A percentile compares a stretch with the other conserved stretches of the same genome.
These are phyloP conservation scores for Parambassis ranga DNA, from an alignment of 2,797 vertebrate genomes.

Conservation along the genomic window DNA sequence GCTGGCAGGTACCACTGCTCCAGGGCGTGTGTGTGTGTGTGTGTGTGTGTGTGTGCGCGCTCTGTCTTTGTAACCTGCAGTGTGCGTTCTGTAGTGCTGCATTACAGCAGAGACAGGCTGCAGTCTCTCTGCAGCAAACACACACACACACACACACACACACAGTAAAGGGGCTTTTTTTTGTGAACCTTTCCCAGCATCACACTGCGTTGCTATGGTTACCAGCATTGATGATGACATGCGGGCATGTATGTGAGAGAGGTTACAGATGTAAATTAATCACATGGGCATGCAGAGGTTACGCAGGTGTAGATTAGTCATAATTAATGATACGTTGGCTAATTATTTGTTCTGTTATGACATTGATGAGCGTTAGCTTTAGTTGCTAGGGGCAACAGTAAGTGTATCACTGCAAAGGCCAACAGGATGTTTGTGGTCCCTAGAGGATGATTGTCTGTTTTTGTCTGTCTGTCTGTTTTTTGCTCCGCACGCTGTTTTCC, in stretches of 20 bases:
- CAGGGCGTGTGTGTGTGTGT: constrained; percentile 12
- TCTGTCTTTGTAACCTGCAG: constrained; percentile 39
- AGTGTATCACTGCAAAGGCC: not conserved
- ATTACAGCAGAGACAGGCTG: constrained; percentile 67
- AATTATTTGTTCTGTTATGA: not conserved
- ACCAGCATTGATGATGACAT: too few relatives aligned
- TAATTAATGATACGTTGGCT: not conserved
- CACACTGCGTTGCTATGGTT: constrained; percentile 51
- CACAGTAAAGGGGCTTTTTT: constrained; percentile 30
- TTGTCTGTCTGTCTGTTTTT: too few relatives aligned
- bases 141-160: constrained; percentile 28
- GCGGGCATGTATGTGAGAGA: not conserved
- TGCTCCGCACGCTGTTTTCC: too few relatives aligned
- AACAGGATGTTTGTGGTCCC: not conserved
- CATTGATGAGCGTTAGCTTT: not conserved
- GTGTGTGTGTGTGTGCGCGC: not conserved
- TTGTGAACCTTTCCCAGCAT: constrained; percentile 45
- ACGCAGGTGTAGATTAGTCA: not conserved
- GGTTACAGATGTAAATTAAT: not conserved
- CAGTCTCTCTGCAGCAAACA: constrained; percentile 61
- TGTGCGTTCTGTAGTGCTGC: constrained; percentile 57
- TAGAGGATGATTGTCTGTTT: too few relatives aligned
- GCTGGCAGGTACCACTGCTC: constrained; percentile 49
- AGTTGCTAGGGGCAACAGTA: not conserved
- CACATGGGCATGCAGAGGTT: not conserved